phyloP scores from a whole-genome alignment of 2,113 vertebrate species.

The Lepus timidus region DNA sequence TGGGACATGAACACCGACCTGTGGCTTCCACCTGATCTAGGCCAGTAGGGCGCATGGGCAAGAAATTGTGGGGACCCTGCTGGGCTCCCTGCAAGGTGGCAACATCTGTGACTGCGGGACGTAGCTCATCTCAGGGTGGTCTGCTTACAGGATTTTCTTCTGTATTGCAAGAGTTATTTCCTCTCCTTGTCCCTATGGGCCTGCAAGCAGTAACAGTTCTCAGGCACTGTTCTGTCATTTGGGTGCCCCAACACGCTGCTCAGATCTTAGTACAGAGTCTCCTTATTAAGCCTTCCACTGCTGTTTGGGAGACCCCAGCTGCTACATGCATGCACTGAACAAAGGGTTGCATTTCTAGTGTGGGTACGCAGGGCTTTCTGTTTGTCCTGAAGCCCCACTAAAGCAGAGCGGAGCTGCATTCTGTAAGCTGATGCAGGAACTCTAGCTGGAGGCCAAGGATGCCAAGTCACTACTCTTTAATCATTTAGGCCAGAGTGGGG shows the following conservation, averaged over 20 bases:
- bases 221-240: background rate
- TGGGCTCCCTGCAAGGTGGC: background rate
- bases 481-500: background rate
- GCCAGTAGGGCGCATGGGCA: background rate
- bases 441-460: background rate
- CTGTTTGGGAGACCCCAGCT: background rate
- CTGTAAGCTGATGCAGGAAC: background rate
- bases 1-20: background rate
- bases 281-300: background rate
- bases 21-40: background rate
- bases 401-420: background rate
- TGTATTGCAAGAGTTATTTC: background rate
- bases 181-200: background rate
- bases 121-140: background rate
- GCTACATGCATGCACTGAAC: background rate
- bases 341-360: background rate
- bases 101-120: background rate
- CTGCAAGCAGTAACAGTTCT: background rate
- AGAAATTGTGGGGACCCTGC: background rate
- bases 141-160: background rate
- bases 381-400: background rate
- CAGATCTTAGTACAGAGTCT: slow-evolving; percentile 34
- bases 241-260: background rate
- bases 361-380: background rate
- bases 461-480: background rate